Conservation (phyloP, 2,113 vertebrate species). For the Xiphophorus couchianus region DNA sequence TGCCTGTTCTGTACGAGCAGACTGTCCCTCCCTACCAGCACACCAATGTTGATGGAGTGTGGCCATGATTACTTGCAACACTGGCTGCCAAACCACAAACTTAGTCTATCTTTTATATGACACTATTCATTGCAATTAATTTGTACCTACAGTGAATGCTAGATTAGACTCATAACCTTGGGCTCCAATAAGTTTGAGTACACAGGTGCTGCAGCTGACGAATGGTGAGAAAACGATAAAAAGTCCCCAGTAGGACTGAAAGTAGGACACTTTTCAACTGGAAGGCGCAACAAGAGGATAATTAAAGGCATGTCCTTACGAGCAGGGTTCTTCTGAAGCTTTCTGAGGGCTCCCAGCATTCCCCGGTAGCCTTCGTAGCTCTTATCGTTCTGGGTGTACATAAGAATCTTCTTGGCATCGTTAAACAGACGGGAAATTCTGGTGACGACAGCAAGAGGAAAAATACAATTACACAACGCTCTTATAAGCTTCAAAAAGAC, state of each 20-base stretch:
- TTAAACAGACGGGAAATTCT: conserved; percentile 82
- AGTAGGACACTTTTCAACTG: not conserved
- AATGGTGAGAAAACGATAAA: not conserved
- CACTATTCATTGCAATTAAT: not conserved
- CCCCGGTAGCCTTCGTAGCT: conserved; percentile 82
- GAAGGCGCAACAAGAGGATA: not conserved
- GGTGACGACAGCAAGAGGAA: conserved; percentile 4
- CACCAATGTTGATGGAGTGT: conserved; percentile 5
- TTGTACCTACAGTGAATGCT: not conserved
- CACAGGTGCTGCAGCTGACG: not conserved
- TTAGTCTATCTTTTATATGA: not conserved
- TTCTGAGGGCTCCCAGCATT: conserved; percentile 80
- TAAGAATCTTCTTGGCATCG: conserved; percentile 90
- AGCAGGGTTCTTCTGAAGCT: conserved; percentile 82
- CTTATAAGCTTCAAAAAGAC: not conserved
- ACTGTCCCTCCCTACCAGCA: conserved; percentile 3
- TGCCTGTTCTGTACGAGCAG: not conserved
- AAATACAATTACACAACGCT: not conserved
- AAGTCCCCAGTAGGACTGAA: too few relatives aligned
- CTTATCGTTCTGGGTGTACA: conserved; percentile 91
- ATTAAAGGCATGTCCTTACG: conserved; percentile 75
- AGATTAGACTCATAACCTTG: not conserved
- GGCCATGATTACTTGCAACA: conserved; percentile 33
- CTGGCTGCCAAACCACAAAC: conserved; percentile 1
- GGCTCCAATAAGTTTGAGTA: not conserved